These are phyloP conservation scores for Drosophila atripex DNA, from an alignment of 2,888 invertebrate species.

Conservation along the genomic window DNA sequence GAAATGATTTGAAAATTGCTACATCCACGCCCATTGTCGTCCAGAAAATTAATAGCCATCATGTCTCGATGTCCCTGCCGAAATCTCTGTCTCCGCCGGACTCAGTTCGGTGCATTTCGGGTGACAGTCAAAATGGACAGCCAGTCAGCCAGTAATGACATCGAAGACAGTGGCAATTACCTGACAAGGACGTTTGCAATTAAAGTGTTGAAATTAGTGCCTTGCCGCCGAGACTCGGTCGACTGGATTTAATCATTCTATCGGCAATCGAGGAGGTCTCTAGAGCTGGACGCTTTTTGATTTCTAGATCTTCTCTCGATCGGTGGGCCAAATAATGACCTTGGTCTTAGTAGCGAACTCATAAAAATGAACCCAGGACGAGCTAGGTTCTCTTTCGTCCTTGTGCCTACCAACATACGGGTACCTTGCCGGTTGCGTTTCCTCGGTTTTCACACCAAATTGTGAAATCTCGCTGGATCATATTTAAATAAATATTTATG, in stretches of 20 bases:
- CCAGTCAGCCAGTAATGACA: background rate
- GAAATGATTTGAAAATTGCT: slow-evolving; percentile 15
- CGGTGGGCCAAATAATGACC: slow-evolving; percentile 33
- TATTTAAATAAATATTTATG: slow-evolving; percentile 73
- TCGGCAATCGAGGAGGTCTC: slow-evolving; percentile 11
- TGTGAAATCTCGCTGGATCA: slow-evolving; percentile 68
- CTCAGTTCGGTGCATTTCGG: slow-evolving; percentile 7
- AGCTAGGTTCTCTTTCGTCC: slow-evolving; percentile 12
- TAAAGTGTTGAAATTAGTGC: slow-evolving; percentile 48
- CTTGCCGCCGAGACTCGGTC: slow-evolving; percentile 33
- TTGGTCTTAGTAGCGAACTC: slow-evolving; percentile 36
- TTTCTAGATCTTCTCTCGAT: slow-evolving; percentile 16
- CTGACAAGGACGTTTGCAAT: slow-evolving; percentile 48
- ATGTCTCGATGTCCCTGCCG: slow-evolving; percentile 21
- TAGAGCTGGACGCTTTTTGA: background rate
- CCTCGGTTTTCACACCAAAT: slow-evolving; percentile 67
- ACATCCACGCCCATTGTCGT: slow-evolving; percentile 25
- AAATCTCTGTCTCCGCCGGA: slow-evolving; percentile 2
- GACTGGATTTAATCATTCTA: slow-evolving; percentile 57
- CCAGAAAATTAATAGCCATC: slow-evolving; percentile 39
- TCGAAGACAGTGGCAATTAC: slow-evolving; percentile 34
- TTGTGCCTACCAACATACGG: slow-evolving; percentile 17
- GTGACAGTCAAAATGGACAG: slow-evolving; percentile 30
- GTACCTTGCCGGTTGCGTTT: slow-evolving; percentile 41
- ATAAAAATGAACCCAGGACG: slow-evolving; percentile 29